Conservation (phyloP, 2,888 invertebrate genomes). For the Oxyscelio sp. region DNA sequence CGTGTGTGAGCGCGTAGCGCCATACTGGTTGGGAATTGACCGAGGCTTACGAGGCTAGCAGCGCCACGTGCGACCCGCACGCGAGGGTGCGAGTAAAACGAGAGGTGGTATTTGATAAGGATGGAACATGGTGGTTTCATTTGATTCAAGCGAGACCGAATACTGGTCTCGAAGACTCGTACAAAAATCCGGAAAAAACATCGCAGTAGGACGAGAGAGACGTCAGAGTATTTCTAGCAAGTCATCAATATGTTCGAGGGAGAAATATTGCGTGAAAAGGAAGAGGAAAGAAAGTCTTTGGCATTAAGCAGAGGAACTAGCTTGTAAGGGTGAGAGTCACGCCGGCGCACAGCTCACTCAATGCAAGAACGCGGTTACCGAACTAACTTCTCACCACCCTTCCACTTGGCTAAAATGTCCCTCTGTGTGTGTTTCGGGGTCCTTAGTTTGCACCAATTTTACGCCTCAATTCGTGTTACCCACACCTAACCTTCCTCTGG, state of each 20-base stretch:
- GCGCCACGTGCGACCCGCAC: conserved; percentile 78
- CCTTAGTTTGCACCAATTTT: conserved; percentile 73
- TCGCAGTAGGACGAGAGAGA: conserved; percentile 5
- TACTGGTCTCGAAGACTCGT: conserved; percentile 53
- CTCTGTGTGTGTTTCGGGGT: conserved; percentile 36
- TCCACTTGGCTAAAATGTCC: conserved; percentile 28
- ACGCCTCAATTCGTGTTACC: conserved; percentile 54
- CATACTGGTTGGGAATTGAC: conserved; percentile 87
- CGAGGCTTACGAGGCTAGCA: conserved; percentile 85
- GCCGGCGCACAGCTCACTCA: conserved; percentile 58
- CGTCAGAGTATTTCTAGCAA: not conserved
- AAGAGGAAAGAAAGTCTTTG: conserved; percentile 39
- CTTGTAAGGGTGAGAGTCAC: conserved; percentile 43
- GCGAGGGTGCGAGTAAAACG: conserved; percentile 61
- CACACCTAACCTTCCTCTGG: conserved; percentile 18
- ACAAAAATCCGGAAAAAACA: conserved; percentile 55
- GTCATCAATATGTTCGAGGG: not conserved
- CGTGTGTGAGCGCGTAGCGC: conserved; percentile 86
- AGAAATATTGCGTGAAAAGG: conserved; percentile 8
- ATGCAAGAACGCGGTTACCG: conserved; percentile 43
- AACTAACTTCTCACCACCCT: conserved; percentile 48
- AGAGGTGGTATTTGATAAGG: conserved; percentile 64
- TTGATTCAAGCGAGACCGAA: conserved; percentile 78
- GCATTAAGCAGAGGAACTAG: conserved; percentile 41
- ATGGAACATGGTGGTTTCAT: conserved; percentile 58